Evolutionary conservation across 2,888 invertebrate species (phyloP), one percentile per base, ranked within the genome.

Genomic region (Chymomyza caudatula): DNA sequence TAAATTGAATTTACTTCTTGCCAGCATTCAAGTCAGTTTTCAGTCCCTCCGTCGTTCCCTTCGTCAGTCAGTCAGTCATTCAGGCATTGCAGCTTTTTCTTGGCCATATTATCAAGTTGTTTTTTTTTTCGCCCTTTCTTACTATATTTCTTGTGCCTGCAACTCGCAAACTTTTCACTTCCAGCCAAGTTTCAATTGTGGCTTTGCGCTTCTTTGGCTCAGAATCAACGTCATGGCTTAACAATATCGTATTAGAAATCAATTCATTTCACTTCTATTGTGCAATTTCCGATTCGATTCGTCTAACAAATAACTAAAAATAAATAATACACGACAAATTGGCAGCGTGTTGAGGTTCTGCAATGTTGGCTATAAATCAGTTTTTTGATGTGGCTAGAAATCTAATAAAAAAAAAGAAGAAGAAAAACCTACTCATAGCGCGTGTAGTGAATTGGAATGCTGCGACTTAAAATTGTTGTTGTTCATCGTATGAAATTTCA

Each of bases 211-310:
- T 37, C 29, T 37, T 37, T 37, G n/a, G 29, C 11, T 11, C 29
- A 8, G 29, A 11, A 37, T 37, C 29, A 37, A 37, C 29, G 11
- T 37, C n/a, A 4, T 47, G 47, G 47, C 25, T 11, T 37, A 58
- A 66, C 74, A 70, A 66, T 69, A 49, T 67, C 71, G 77, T 66
- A 79, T 80, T 83, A 85, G 75, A 73, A 81, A 81, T 77, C 80
- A 81, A 81, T 83, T 81, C 84, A 85, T 81, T 80, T 80, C 72
- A 69, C 69, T 75, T 62, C 77, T 69, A 80, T 81, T 81, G 85
- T 81, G 67, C 72, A 85, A 81, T 81, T 81, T 81, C 81, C 81
- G 83, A 29, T 56, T 63, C 81, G 83, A 29, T 56, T 63, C 67
- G 56, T 61, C 66, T 58, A 65, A 65, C 71, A 60, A 66, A 67